Base-by-base conservation (phyloP, 2,888 invertebrate species). In the Hemithea aestivaria region DNA sequence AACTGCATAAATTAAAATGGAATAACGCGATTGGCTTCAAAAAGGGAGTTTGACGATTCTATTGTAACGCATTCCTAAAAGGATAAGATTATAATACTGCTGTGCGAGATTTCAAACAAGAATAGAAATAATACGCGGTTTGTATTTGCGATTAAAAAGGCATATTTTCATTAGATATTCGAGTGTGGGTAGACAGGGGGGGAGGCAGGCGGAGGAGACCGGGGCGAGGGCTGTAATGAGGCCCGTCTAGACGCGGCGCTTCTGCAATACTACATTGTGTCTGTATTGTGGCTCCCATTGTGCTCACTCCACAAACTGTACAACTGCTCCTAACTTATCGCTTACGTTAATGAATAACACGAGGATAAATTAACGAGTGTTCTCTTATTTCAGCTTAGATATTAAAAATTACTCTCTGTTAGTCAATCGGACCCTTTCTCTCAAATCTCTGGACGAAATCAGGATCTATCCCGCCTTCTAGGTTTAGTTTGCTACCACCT, bases 231-330 rank as follows among this genome's bases (percentile, higher is more conserved):
- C 52, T 52, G 68, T 74, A 70, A 78, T 71, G 73, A 72, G 74
- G 72, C 63, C 45, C 70, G 83, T 85, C 84, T 83, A 83, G 83
- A 84, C 83, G 70, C 62, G 62, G 61, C 62, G 61, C 62, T 63
- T 47, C 47, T 39, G 53, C 73, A 66, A 62, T 66, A 66, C 66
- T 66, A 66, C 66, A 67, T 62, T 70, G 68, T 72, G 66, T 69
- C 74, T 73, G 69, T 73, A 71, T 74, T 68, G 68, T 66, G 58
- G 32, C 37, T 40, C 38, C 62, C 49, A 58, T 64, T 59, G 70
- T 76, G 36, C 36, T 39, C 43, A 37, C 44, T 41, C 28, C 31
- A 35, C 39, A 23, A 44, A 46, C 46, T 72, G 68, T 57, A 47
- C 56, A 53, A 47, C 54, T 33, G 49, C 52, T 47, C 53, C 36